Conservation (phyloP, 1,140 invertebrate species). For the Chlorops oryzae region DNA sequence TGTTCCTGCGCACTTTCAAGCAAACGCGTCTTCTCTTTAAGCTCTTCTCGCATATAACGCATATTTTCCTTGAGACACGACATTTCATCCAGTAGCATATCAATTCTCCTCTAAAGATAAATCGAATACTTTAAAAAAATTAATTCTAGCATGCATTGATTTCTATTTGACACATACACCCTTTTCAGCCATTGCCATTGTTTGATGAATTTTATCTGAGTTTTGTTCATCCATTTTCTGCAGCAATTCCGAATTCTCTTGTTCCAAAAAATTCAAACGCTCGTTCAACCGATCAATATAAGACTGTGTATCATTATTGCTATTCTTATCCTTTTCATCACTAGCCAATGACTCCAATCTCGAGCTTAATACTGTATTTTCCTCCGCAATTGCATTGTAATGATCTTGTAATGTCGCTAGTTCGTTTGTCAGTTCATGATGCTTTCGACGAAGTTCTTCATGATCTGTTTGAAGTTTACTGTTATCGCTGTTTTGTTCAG, state of each 20-base stretch:
- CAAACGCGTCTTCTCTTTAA: constrained; percentile 38
- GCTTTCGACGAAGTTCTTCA: constrained; percentile 30
- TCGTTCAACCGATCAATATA: no score
- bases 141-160: background rate
- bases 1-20: constrained; percentile 41
- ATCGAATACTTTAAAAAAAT: background rate
- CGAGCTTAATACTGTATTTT: constrained; percentile 11
- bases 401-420: constrained; percentile 30
- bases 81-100: constrained; percentile 35
- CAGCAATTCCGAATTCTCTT: constrained; percentile 34
- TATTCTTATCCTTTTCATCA: constrained; percentile 1
- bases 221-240: constrained; percentile 35
- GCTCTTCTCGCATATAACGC: constrained; percentile 30
- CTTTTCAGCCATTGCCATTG: constrained; percentile 31
- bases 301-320: constrained; percentile 3
- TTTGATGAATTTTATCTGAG: constrained; percentile 25
- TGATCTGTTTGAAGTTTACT: constrained; percentile 22
- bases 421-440: constrained; percentile 20
- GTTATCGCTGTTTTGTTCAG: constrained; percentile 4
- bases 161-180: no score
- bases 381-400: constrained; percentile 25
- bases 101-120: constrained; percentile 29
- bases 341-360: constrained; percentile 18
- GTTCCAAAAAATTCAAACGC: constrained; percentile 23
- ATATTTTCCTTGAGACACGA: constrained; percentile 40